Base-by-base conservation (phyloP, 1,140 invertebrate species). In the Zaprionus africanus region DNA sequence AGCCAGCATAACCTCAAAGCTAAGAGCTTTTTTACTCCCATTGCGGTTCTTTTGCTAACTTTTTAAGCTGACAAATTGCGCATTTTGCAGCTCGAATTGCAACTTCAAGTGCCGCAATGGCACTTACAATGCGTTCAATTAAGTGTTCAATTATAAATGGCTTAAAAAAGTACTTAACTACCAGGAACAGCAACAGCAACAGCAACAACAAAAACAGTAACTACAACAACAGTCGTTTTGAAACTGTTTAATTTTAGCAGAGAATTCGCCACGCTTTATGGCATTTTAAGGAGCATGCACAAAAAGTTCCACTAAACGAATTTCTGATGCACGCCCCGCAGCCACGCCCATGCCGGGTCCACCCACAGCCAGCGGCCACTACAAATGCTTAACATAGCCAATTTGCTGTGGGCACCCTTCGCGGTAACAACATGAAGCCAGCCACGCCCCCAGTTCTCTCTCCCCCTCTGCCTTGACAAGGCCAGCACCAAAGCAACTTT, bases 211-310 rank as follows among this genome's bases (percentile, higher is more conserved):
- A 56, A 22, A 72, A 2, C 34, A 31, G 56, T 53, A 56, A 56
- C 5, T 5, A 56, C 41, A 57, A 69, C 19, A 36, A 62, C 34
- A 66, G 41, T 51, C 43, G 19, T 28, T 62, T 53, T 34, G 57
- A 65, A 74, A 49, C 80, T 72, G 77, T 83, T 86, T 78, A 88
- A 88, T 83, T 87, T 83, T 43, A 78, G 75, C 38, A 73, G 72
- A 78, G 78, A 81, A 81, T 87, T 87, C 80, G 77, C 69, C 79
- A 62, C 76, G 80, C 70, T 78, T 88, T 81, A 88, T 81, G 58
- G 81, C 65, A 75, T 83, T 88, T 83, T 80, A 70, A 70, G 60
- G 53, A 63, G 58, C 67, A 64, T 71, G 67, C 67, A 71, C 34
- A 58, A 71, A 79, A 77, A 77, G 63, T 79, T 79, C 22, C 28